Evolutionary conservation across 2,888 invertebrate genomes (phyloP).

Genomic region (Lepidonotus clava): DNA sequence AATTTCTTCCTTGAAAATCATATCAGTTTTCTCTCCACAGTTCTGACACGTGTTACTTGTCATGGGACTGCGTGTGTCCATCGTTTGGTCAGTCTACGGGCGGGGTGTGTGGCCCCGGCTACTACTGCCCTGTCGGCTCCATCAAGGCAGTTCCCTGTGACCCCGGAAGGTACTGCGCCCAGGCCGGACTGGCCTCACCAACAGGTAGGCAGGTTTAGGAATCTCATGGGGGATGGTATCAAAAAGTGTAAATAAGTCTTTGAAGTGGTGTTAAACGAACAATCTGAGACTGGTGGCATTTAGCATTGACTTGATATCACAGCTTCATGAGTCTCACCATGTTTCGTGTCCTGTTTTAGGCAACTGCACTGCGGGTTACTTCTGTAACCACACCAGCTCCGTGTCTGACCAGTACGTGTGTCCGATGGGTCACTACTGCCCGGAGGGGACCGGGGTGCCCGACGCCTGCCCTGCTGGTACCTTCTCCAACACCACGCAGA

Average conservation of each 20-base stretch:
- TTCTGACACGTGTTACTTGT: slow-evolving; percentile 76
- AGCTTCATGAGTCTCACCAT: too few relatives aligned
- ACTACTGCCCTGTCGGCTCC: slow-evolving; percentile 75
- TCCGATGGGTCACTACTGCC: slow-evolving; percentile 76
- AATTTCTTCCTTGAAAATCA: background rate
- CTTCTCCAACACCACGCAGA: slow-evolving; percentile 70
- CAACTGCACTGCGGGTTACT: slow-evolving; percentile 68
- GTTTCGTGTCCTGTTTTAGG: background rate
- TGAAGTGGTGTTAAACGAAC: too few relatives aligned
- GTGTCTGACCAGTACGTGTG: slow-evolving; percentile 73
- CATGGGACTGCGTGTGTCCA: slow-evolving; percentile 78
- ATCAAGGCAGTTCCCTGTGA: slow-evolving; percentile 72
- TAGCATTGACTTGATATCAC: too few relatives aligned
- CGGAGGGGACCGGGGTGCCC: slow-evolving; percentile 72
- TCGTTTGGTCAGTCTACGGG: slow-evolving; percentile 73
- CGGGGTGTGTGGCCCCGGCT: slow-evolving; percentile 74
- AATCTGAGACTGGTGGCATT: too few relatives aligned
- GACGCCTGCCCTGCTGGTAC: slow-evolving; percentile 76
- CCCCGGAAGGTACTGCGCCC: slow-evolving; percentile 74
- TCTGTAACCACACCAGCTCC: slow-evolving; percentile 76
- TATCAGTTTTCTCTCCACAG: background rate
- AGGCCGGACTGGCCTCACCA: slow-evolving; percentile 72
- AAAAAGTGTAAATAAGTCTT: too few relatives aligned
- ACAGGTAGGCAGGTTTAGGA: slow-evolving; percentile 70
- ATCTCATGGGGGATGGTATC: too few relatives aligned